These are phyloP conservation scores for Hylaea fasciaria DNA, from an alignment of 2,888 invertebrate genomes.

Conservation along the genomic window DNA sequence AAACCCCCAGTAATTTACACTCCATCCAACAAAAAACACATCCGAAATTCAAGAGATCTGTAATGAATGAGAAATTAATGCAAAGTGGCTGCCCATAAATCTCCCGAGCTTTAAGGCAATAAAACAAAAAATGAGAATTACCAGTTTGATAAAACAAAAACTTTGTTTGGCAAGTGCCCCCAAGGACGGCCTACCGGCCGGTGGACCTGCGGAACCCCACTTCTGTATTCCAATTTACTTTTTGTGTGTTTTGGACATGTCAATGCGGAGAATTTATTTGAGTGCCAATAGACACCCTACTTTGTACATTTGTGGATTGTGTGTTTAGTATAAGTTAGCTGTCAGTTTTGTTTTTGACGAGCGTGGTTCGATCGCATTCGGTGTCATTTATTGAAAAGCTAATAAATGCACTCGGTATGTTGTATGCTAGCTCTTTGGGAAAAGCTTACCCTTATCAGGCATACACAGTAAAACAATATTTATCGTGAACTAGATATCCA, in stretches of 20 bases:
- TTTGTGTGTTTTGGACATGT: constrained; percentile 51
- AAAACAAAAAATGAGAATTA: constrained; percentile 82
- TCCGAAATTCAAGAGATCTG: constrained; percentile 70
- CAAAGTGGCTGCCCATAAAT: constrained; percentile 80
- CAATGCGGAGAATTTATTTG: constrained; percentile 44
- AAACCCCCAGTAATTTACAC: constrained; percentile 63
- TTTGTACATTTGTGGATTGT: constrained; percentile 24
- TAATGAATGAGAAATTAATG: constrained; percentile 82
- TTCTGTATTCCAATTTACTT: constrained; percentile 64
- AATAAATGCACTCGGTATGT: not conserved
- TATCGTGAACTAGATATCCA: too few species aligned
- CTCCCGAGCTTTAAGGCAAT: constrained; percentile 75
- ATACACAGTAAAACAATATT: too few species aligned
- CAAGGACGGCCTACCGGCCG: constrained; percentile 58
- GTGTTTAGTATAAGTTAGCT: constrained; percentile 8
- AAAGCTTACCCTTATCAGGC: too few species aligned
- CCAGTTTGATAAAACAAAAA: constrained; percentile 82
- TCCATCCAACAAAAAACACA: constrained; percentile 62
- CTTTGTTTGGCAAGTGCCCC: constrained; percentile 76
- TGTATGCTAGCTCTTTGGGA: too few species aligned
- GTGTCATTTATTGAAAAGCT: too few species aligned
- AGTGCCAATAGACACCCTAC: constrained; percentile 32
- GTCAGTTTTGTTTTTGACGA: constrained; percentile 1
- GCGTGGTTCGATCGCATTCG: too few species aligned
- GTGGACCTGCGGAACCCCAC: constrained; percentile 47